Evolutionary conservation across 2,888 invertebrate genomes (phyloP), one percentile per base, ranked within the genome.

Genomic region (Ophonus ardosiacus): DNA sequence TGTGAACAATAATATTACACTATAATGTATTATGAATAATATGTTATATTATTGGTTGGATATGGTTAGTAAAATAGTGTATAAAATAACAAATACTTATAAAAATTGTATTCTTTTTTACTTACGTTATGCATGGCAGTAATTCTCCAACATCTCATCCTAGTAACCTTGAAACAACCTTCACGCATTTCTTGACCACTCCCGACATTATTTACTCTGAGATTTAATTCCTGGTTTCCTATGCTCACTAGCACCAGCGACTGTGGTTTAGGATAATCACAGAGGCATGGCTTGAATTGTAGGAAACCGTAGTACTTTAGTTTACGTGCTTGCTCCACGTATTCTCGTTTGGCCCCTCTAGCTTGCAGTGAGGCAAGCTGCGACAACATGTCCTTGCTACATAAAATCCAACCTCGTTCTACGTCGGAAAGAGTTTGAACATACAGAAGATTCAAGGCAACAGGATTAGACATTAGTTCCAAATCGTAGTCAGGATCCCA

Each of bases 61-160:
- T 31, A 31, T 31, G 31, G 31, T 31, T 31, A 31, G 31, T 31
- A 31, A 31, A 31, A 31, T 31, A 0, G 31, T 31, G 31, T 31
- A 31, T 31, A 31, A 31, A 31, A 31, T 31, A 6, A 31, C 31
- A 31, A 31, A n/a, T 56, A 56, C 13, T n/a, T n/a, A n/a, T n/a
- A n/a, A n/a, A n/a, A 0, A 56, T 56, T n/a, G 10, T 56, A 56
- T 56, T 56, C 17, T 61, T 51, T 51, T 13, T 4, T 24, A 90
- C 93, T 93, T 91, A 96, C 96, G 88, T 92, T 92, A 90, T 96
- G 96, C 88, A 96, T 92, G 0, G 97, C 97, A 18, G 98, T 98
- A 74, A 99, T 98, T 88, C 99, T 94, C 99, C 99, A 99, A 89
- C 98, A 98, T 85, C 98, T 94, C 96, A 99, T 99, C 88, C 99